These are phyloP conservation scores for Mormyrus hasselquistii DNA, from an alignment of 2,797 vertebrate genomes.

Conservation along the genomic window DNA sequence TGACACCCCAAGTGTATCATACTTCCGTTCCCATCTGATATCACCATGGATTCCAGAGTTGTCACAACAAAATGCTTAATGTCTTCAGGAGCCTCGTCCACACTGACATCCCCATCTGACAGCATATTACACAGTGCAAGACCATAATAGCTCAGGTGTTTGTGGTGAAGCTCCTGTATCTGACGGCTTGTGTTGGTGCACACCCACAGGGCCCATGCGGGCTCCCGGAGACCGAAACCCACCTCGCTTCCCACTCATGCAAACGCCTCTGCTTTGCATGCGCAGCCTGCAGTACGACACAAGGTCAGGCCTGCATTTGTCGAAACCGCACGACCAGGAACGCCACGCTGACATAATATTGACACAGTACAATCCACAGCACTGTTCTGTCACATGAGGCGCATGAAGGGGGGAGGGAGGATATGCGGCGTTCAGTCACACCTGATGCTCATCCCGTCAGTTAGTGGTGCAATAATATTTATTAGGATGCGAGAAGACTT, in stretches of 20 bases:
- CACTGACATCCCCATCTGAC: not conserved
- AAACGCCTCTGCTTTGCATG: conserved; percentile 32
- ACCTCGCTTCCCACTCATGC: conserved; percentile 27
- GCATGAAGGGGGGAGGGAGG: not conserved
- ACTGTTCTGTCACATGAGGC: not conserved
- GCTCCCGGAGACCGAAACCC: not conserved
- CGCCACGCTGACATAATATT: not conserved
- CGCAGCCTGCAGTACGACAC: not conserved
- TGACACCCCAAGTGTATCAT: not conserved
- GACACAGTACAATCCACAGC: not conserved
- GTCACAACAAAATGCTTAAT: not conserved
- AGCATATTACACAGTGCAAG: not conserved
- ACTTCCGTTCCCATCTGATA: not conserved
- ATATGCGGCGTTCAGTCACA: not conserved
- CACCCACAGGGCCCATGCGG: not conserved
- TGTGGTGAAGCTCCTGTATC: not conserved
- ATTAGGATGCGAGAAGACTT: not conserved
- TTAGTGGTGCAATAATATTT: not conserved
- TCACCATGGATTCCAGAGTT: not conserved
- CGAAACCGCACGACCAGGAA: not conserved
- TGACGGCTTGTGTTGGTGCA: not conserved
- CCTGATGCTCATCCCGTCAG: not conserved
- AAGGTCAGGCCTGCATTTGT: not conserved
- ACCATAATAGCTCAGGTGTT: not conserved
- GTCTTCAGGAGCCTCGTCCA: not conserved